These are phyloP conservation scores for Sterna hirundo DNA, from an alignment of 2,113 vertebrate species.

Conservation along the genomic window DNA sequence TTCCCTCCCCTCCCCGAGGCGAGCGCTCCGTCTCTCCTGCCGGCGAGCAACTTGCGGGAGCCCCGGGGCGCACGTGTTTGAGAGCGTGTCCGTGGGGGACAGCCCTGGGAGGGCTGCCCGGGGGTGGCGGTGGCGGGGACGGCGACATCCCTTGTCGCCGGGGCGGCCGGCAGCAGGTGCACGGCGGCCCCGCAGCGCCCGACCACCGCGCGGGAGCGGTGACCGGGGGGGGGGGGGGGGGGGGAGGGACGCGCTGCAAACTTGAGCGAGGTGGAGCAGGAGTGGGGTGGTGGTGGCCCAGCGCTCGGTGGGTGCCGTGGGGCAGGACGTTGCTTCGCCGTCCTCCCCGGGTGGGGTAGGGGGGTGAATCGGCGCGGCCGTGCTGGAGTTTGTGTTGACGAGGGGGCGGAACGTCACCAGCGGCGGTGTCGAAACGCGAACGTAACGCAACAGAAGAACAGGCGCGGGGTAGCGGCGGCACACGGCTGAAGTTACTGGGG, in stretches of 20 bases:
- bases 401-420: background rate
- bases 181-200: constrained; percentile 3
- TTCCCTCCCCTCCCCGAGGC: background rate
- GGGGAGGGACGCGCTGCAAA: background rate
- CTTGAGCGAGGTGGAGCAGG: constrained; percentile 9
- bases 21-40: background rate
- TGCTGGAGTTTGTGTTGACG: background rate
- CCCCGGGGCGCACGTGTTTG: constrained; percentile 53
- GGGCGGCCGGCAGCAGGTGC: constrained; percentile 59
- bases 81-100: constrained; percentile 31
- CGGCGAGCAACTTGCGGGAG: constrained; percentile 52
- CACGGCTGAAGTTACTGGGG: background rate
- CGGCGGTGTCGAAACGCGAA: background rate
- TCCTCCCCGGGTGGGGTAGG: too few relatives aligned
- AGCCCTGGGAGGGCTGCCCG: background rate
- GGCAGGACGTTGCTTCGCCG: background rate
- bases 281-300: background rate
- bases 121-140: background rate
- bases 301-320: background rate
- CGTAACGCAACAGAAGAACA: background rate
- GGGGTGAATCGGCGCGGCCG: background rate
- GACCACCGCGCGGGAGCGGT: background rate
- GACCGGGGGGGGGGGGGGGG: background rate
- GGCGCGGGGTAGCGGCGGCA: background rate
- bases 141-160: background rate